Conservation (phyloP, 2,797 vertebrate species). For the Onychomys leucogaster region DNA sequence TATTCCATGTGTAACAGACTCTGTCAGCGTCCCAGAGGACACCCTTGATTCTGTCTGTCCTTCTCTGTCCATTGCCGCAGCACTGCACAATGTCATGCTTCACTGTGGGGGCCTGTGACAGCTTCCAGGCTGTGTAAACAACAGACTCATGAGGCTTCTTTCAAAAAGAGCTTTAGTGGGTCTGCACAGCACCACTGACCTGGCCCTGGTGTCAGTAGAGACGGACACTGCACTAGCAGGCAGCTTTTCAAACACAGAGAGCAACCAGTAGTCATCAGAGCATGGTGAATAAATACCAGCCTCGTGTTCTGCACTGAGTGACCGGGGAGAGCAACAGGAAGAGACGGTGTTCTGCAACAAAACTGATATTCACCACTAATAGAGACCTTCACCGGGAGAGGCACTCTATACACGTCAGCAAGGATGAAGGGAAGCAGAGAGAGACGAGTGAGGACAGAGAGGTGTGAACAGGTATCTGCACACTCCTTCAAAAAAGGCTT, state of each 20-base stretch:
- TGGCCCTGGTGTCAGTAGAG: background rate
- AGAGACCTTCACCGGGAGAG: background rate
- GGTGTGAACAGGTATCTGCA: background rate
- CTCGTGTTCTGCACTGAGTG: background rate
- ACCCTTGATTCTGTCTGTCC: constrained; percentile 23
- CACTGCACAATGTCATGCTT: constrained; percentile 64
- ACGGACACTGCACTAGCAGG: background rate
- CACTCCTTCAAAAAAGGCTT: background rate
- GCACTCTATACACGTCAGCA: background rate
- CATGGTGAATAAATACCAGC: constrained; percentile 3
- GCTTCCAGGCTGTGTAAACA: constrained; percentile 43
- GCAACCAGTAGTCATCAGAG: background rate
- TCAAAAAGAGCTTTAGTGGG: background rate
- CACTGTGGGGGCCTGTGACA: constrained; percentile 51
- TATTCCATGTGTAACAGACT: constrained; percentile 38
- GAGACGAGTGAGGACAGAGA: background rate
- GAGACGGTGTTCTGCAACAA: background rate
- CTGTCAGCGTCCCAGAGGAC: constrained; percentile 61
- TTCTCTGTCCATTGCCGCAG: background rate
- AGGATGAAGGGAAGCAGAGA: background rate
- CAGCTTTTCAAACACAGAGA: background rate
- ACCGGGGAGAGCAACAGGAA: background rate
- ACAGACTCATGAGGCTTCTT: background rate
- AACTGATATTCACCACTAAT: background rate
- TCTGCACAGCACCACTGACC: background rate